Evolutionary conservation across 2,888 invertebrate genomes (phyloP).

Genomic region (Tethea ocularis): DNA sequence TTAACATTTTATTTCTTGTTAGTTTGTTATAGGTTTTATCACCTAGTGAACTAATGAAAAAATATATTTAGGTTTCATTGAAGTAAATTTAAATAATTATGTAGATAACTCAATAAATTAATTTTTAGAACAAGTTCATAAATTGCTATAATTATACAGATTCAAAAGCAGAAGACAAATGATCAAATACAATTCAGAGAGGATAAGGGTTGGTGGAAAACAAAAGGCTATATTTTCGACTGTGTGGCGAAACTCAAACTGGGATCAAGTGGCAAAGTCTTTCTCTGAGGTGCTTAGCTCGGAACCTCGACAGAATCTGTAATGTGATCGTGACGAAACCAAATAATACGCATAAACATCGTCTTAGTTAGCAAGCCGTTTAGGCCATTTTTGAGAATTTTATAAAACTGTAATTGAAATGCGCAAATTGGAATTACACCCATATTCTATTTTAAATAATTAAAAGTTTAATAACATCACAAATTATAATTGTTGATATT

Average conservation of each 20-base stretch:
- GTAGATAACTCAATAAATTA: too few species aligned
- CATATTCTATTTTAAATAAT: too few species aligned
- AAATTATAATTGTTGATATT: too few species aligned
- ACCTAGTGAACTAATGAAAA: too few species aligned
- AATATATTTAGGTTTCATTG: too few species aligned
- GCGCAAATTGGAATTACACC: too few species aligned
- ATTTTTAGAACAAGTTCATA: too few species aligned
- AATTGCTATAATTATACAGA: too few species aligned
- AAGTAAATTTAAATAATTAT: too few species aligned
- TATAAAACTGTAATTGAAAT: background rate
- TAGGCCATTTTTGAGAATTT: constrained; percentile 15
- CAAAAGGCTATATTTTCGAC: constrained; percentile 15
- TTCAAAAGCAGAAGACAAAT: background rate
- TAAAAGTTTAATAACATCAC: too few species aligned
- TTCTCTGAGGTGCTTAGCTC: constrained; percentile 64
- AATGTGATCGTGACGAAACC: constrained; percentile 71
- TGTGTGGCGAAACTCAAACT: constrained; percentile 47
- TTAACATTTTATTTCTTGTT: too few species aligned
- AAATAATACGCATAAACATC: constrained; percentile 37
- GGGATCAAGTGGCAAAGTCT: constrained; percentile 61
- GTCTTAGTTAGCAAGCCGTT: constrained; percentile 12
- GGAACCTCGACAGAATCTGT: constrained; percentile 64
- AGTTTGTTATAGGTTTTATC: too few species aligned
- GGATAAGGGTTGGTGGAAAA: constrained; percentile 14
- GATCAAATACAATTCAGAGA: background rate